Evolutionary conservation across 2,888 invertebrate genomes (phyloP).

Genomic region (Mellilla xanthometata): DNA sequence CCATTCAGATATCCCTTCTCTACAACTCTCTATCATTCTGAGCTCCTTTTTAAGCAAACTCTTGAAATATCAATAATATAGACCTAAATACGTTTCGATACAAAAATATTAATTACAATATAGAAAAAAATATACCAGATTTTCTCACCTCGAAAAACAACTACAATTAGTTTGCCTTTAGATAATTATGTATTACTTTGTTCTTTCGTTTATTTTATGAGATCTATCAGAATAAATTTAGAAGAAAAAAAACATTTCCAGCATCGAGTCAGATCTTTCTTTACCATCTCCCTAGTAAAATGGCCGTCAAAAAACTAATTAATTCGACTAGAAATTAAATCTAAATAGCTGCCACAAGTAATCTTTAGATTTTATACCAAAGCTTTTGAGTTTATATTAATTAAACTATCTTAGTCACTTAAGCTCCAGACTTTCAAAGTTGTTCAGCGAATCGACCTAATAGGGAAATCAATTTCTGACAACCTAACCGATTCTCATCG

Average conservation of each 20-base stretch:
- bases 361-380: slow-evolving; percentile 25
- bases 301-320: slow-evolving; percentile 34
- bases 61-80: slow-evolving; percentile 7
- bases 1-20: not conserved
- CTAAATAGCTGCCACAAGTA: slow-evolving; percentile 30
- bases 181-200: slow-evolving; percentile 1
- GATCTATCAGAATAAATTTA: slow-evolving; percentile 9
- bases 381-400: too few relatives aligned
- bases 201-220: slow-evolving; percentile 5
- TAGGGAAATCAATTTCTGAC: too few relatives aligned
- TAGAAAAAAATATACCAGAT: slow-evolving; percentile 12
- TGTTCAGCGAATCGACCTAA: too few relatives aligned
- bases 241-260: slow-evolving; percentile 14
- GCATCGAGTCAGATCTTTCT: slow-evolving; percentile 34
- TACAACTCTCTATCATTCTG: slow-evolving; percentile 9
- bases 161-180: too few relatives aligned
- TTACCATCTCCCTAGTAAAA: slow-evolving; percentile 29
- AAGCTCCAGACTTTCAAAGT: too few relatives aligned
- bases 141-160: slow-evolving; percentile 4
- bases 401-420: too few relatives aligned
- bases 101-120: slow-evolving; percentile 57
- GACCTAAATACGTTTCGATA: slow-evolving; percentile 26
- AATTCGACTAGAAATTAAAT: slow-evolving; percentile 41
- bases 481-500: too few relatives aligned
- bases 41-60: slow-evolving; percentile 22